Evolutionary conservation across 2,113 vertebrate species (phyloP).

Genomic region (Empidonax alnorum): DNA sequence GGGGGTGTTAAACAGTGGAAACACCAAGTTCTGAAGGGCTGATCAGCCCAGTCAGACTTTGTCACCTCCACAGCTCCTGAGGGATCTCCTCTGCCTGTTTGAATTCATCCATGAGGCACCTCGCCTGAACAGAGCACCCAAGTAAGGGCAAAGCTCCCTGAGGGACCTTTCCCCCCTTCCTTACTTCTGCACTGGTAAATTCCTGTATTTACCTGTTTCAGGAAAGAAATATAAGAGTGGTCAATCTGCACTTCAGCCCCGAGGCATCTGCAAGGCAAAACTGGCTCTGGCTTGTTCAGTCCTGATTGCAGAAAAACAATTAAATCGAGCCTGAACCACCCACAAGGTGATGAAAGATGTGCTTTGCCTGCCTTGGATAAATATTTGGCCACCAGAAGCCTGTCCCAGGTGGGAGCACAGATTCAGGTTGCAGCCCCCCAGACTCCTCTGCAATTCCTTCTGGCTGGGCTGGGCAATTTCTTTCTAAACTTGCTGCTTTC

Average conservation of each 20-base stretch:
- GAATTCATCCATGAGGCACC: background rate
- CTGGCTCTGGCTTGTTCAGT: background rate
- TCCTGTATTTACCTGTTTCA: constrained; percentile 1
- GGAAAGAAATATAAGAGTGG: background rate
- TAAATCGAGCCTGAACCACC: background rate
- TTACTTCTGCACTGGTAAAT: background rate
- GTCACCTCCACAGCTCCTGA: too few species aligned
- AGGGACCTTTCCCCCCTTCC: background rate
- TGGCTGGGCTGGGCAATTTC: background rate
- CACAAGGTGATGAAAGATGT: background rate
- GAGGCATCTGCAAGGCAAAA: constrained; percentile 4
- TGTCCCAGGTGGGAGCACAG: background rate
- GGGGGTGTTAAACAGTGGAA: background rate
- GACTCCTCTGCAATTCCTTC: background rate
- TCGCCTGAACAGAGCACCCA: background rate
- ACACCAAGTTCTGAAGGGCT: too few species aligned
- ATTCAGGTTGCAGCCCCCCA: background rate
- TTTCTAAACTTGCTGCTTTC: background rate
- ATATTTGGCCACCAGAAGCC: background rate
- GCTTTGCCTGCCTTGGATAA: constrained; percentile 2
- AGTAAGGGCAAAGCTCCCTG: background rate
- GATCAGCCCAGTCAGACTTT: too few species aligned
- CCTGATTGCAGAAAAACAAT: background rate
- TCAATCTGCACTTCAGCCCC: background rate
- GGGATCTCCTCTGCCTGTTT: background rate